Base-by-base conservation (phyloP, 2,797 vertebrate genomes). In the Aplochiton taeniatus region DNA sequence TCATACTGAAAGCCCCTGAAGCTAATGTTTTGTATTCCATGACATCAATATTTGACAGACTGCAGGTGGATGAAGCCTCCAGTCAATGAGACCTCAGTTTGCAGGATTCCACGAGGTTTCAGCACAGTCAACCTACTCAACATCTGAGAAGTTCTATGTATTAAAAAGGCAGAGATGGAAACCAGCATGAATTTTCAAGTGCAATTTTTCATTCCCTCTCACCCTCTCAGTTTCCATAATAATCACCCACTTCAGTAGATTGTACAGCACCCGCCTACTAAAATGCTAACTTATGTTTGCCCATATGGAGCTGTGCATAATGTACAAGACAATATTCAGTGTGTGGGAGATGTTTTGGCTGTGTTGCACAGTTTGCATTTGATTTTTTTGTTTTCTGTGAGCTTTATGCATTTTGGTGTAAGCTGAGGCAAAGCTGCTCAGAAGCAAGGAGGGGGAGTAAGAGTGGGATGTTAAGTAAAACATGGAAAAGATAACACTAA, bases 331-430 rank as follows among this genome's bases (percentile, higher is more conserved):
- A 85, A 83, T 90, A 79, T 82, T 81, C 70, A 55, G 76, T 87
- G 85, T 89, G 88, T 90, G 87, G 87, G 90, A 83, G 87, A 76
- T 62, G 63, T 84, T 78, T 86, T 91, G 89, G 83, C 88, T 84
- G 68, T 45, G 61, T 77, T 79, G 77, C 77, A 81, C 77, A 85
- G 80, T 85, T 79, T 61, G 70, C 77, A 3, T 31, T 31, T 31
- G 31, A 31, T 31, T 78, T 77, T 87, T 87, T 85, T 73, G 84
- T 74, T 85, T 75, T 83, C 56, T 75, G 58, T 17, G 65, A 63
- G 82, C 79, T 82, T 80, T 72, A 73, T 80, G 72, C 87, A 78
- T 84, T 80, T 79, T 79, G 69, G 81, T 62, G 77, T 72, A 79
- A 44, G 63, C 81, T 72, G 73, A 75, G 69, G 85, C 75, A 76